Evolutionary conservation across 2,113 vertebrate genomes (phyloP).

Genomic region (Sialia sialis): DNA sequence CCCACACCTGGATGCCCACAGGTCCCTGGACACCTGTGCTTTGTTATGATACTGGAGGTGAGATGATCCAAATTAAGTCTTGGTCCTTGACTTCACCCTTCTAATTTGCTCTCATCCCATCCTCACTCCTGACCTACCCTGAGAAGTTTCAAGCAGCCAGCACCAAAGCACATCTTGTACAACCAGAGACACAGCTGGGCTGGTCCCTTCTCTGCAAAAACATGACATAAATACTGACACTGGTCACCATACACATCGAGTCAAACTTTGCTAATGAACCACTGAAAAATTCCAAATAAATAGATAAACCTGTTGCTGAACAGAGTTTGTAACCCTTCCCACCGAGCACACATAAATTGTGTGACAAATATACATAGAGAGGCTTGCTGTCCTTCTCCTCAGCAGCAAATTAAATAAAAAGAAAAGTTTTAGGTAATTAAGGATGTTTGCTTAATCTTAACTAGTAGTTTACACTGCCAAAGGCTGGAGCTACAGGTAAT

Average conservation of each 20-base stretch:
- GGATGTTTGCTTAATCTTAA: neutral
- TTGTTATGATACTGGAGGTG: neutral
- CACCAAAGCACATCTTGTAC: neutral
- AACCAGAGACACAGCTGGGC: neutral
- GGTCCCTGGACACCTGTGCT: neutral
- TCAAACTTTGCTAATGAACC: neutral
- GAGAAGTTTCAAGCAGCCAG: neutral
- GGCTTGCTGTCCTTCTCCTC: neutral
- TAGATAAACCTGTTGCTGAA: neutral
- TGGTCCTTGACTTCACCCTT: neutral
- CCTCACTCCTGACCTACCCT: neutral
- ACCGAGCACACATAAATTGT: fast-evolving
- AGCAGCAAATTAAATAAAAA: neutral
- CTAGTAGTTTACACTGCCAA: neutral
- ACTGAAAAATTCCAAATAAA: neutral
- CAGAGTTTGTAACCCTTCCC: fast-evolving
- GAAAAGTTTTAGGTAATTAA: neutral
- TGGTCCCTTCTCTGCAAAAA: neutral
- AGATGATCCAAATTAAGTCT: fast-evolving
- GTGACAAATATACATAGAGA: fast-evolving
- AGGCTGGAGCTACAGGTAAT: neutral
- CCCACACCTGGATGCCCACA: neutral
- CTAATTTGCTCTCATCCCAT: neutral
- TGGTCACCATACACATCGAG: neutral
- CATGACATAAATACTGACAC: neutral